Conservation (phyloP, 2,113 vertebrate genomes). For the Carlito syrichta region DNA sequence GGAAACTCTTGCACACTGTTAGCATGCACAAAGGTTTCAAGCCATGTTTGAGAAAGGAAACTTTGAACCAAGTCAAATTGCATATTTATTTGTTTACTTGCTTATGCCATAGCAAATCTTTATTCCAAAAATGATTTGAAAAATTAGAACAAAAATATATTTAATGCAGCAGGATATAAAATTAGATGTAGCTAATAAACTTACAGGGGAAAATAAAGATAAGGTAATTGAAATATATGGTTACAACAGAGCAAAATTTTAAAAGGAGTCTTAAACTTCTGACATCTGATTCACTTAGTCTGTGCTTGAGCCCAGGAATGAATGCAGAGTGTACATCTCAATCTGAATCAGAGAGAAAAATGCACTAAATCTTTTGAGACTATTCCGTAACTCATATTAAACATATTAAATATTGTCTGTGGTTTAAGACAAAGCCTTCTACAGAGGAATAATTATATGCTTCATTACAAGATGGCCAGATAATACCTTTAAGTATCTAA, state of each 20-base stretch:
- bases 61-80: slow-evolving; percentile 10
- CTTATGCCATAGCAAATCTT: not conserved
- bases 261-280: not conserved
- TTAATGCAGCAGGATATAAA: not conserved
- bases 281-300: slow-evolving; percentile 1
- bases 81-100: not conserved
- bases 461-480: not conserved
- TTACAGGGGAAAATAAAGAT: not conserved
- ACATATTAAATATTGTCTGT: too few relatives aligned
- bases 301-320: not conserved
- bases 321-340: not conserved
- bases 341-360: not conserved
- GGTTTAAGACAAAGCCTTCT: not conserved
- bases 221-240: not conserved
- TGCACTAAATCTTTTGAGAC: not conserved
- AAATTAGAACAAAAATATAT: not conserved
- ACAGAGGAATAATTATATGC: not conserved
- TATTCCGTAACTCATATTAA: not conserved
- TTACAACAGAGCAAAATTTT: not conserved
- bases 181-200: not conserved
- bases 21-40: not conserved
- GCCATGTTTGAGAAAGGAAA: not conserved
- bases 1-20: not conserved
- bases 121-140: not conserved
- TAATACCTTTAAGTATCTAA: not conserved